Percentiles rank a stretch among this genome's conserved stretches.
These are phyloP conservation scores for Ispidina picta DNA, from an alignment of 2,797 vertebrate species.

Conservation along the genomic window DNA sequence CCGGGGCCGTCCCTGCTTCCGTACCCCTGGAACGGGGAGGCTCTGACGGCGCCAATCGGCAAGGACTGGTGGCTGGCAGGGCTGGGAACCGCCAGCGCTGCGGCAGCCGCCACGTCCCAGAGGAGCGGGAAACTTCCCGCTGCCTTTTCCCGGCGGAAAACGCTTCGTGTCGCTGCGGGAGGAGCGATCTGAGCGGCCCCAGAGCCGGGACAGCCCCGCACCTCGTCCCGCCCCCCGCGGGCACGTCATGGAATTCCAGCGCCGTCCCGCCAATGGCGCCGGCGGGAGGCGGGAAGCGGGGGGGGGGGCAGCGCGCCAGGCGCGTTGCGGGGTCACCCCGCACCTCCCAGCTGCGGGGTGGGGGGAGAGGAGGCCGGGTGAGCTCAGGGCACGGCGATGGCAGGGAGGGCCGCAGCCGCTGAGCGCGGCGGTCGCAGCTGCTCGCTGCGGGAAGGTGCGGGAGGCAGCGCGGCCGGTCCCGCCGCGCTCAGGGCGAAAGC, in stretches of 20 bases:
- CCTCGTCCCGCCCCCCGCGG: background rate
- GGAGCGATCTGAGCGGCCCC: background rate
- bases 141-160: background rate
- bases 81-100: background rate
- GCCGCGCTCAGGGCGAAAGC: background rate
- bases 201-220: background rate
- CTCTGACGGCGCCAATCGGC: background rate
- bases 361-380: background rate
- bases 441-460: background rate
- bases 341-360: background rate
- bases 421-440: background rate
- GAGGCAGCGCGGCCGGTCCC: background rate
- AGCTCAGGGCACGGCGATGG: background rate
- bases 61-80: background rate
- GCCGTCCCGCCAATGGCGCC: background rate
- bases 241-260: conserved; percentile 32
- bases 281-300: background rate
- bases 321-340: background rate
- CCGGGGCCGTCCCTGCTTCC: background rate
- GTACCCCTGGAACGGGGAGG: background rate
- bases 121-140: accelerated
- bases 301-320: background rate
- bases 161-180: too few relatives aligned
- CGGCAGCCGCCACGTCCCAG: accelerated
- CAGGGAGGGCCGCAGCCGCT: background rate